phyloP scores from a whole-genome alignment of 2,888 invertebrate genomes.

The Sturmia bella region DNA sequence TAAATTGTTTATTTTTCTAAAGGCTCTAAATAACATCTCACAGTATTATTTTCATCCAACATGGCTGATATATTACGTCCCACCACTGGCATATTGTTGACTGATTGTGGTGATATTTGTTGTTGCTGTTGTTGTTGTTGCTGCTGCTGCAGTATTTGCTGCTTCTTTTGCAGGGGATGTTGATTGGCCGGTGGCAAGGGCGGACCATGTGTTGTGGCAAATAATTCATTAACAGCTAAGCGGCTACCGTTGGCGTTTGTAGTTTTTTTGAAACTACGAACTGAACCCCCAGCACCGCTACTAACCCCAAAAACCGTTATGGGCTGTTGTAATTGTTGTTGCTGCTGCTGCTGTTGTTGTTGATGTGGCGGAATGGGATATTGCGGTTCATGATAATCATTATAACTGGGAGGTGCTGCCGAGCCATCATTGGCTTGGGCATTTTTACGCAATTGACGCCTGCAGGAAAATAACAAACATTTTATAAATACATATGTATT shows the following conservation, averaged over 20 bases:
- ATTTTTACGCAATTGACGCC: slow-evolving; percentile 78
- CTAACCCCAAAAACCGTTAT: slow-evolving; percentile 80
- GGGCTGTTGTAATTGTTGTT: slow-evolving; percentile 69
- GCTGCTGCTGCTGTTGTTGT: slow-evolving; percentile 59
- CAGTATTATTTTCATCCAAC: slow-evolving; percentile 91
- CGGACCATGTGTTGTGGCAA: slow-evolving; percentile 73
- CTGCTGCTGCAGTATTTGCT: slow-evolving; percentile 73
- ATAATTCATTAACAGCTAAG: slow-evolving; percentile 79
- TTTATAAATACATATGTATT: neutral
- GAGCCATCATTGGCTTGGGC: slow-evolving; percentile 71
- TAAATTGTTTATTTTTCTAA: slow-evolving; percentile 75
- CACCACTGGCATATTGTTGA: slow-evolving; percentile 68
- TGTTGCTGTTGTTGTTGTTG: slow-evolving; percentile 66
- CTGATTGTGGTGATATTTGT: slow-evolving; percentile 75
- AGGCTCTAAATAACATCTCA: slow-evolving; percentile 92
- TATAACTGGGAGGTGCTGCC: slow-evolving; percentile 48
- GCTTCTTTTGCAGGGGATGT: slow-evolving; percentile 78
- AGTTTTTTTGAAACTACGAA: slow-evolving; percentile 76
- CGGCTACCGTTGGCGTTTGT: slow-evolving; percentile 79
- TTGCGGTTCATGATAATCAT: slow-evolving; percentile 68
- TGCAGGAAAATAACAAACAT: slow-evolving; percentile 43
- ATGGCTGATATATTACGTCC: slow-evolving; percentile 85
- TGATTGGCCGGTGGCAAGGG: slow-evolving; percentile 80
- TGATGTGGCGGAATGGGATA: slow-evolving; percentile 62
- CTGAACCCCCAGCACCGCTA: slow-evolving; percentile 80